Percentiles rank a stretch among this genome's conserved stretches.
phyloP scores from a whole-genome alignment of 2,797 vertebrate genomes.

The Ctenosaura bakeri region DNA sequence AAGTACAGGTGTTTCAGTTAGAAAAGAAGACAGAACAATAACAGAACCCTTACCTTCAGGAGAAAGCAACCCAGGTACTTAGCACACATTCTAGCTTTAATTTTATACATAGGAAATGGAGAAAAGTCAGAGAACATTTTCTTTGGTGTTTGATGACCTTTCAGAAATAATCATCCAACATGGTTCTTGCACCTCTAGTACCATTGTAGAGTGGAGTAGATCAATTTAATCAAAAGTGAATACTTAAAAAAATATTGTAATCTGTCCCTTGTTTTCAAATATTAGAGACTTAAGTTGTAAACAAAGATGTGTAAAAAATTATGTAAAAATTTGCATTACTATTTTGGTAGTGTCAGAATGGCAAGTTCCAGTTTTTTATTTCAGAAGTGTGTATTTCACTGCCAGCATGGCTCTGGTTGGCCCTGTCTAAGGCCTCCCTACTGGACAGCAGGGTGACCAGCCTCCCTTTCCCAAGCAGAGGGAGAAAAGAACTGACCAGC shows the following conservation, averaged over 20 bases:
- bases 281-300: background rate
- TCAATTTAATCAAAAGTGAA: background rate
- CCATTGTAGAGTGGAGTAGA: background rate
- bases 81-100: background rate
- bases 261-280: background rate
- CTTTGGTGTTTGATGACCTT: background rate
- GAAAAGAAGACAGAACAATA: constrained; percentile 76
- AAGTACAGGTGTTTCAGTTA: constrained; percentile 68
- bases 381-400: background rate
- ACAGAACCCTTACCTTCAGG: constrained; percentile 73
- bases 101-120: background rate
- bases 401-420: background rate
- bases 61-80: constrained; percentile 74
- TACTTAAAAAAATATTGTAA: background rate
- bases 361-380: no score
- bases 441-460: background rate
- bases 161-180: background rate
- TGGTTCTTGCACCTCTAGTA: background rate
- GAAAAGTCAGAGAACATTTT: background rate
- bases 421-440: background rate
- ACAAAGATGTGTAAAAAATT: background rate
- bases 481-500: background rate
- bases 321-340: background rate
- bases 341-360: no score
- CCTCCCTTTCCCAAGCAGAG: background rate